Percentiles rank a stretch among this genome's conserved stretches.
Conservation (phyloP, 2,113 vertebrate species). For the Collichthys lucidus region DNA sequence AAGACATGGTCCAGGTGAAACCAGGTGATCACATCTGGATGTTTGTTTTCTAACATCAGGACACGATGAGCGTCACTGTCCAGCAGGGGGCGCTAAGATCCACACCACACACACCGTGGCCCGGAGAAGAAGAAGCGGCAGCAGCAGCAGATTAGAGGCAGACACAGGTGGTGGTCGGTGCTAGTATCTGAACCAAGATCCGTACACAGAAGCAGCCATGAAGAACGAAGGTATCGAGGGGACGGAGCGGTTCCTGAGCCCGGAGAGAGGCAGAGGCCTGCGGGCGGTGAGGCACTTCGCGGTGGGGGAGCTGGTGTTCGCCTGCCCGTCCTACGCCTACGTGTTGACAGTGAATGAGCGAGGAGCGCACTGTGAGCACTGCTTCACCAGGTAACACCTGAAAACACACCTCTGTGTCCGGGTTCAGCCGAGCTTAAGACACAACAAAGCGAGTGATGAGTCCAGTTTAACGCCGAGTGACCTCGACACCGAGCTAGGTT, state of each 20-base stretch:
- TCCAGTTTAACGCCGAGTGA: conserved; percentile 6
- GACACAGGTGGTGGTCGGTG: conserved; percentile 8
- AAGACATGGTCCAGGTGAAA: background rate
- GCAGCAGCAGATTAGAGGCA: conserved; percentile 27
- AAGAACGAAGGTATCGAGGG: conserved; percentile 84
- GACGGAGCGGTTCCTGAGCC: conserved; percentile 89
- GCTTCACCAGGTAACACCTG: conserved; percentile 91
- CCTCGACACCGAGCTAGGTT: conserved; percentile 26
- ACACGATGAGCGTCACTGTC: background rate
- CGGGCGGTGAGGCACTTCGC: conserved; percentile 85
- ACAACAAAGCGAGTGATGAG: background rate
- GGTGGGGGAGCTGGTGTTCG: conserved; percentile 91
- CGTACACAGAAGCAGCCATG: conserved; percentile 59
- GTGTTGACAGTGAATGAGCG: conserved; percentile 93
- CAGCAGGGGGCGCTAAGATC: conserved; percentile 57
- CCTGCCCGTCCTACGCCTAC: conserved; percentile 91
- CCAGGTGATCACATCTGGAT: no score
- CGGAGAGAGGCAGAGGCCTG: conserved; percentile 90
- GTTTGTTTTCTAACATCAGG: no score
- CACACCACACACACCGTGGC: background rate
- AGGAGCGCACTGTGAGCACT: conserved; percentile 92
- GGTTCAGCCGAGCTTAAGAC: background rate
- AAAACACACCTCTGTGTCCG: background rate
- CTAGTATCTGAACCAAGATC: background rate
- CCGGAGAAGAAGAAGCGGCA: conserved; percentile 39